A percentile compares a stretch with the other conserved stretches of the same genome.
Conservation (phyloP, 2,113 vertebrate species). For the Passer montanus region DNA sequence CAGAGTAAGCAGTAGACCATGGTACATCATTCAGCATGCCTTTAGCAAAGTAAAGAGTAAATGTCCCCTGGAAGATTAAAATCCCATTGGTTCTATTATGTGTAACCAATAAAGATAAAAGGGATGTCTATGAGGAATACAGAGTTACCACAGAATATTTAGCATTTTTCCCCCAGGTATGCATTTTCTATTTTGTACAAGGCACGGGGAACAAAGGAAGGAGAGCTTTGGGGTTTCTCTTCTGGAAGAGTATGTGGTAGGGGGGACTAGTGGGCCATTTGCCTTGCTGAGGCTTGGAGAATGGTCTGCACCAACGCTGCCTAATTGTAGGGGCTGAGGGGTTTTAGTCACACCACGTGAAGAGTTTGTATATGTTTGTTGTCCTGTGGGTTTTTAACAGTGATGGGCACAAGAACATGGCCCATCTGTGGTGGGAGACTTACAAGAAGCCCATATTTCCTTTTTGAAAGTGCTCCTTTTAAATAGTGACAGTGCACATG, state of each 20-base stretch:
- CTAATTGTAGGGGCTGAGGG: fast-evolving
- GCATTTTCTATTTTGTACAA: not conserved
- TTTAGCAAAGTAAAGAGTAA: slow-evolving; percentile 12
- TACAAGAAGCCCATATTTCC: fast-evolving
- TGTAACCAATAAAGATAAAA: slow-evolving; percentile 40
- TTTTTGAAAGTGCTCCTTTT: not conserved
- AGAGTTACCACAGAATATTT: not conserved
- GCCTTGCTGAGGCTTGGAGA: not conserved
- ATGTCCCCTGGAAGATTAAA: slow-evolving; percentile 57
- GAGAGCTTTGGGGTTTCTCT: not conserved
- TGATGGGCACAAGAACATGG: not conserved
- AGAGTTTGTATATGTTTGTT: fast-evolving
- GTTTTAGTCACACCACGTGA: not conserved
- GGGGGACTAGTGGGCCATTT: not conserved
- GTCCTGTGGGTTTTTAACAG: not conserved
- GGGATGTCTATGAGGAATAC: not conserved
- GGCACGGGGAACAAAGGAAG: not conserved
- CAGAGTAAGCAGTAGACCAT: slow-evolving; percentile 26
- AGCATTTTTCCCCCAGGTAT: not conserved
- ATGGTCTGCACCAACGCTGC: not conserved
- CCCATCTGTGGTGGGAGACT: not conserved
- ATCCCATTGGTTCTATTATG: slow-evolving; percentile 49
- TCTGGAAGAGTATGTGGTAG: not conserved
- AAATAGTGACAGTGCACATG: not conserved
- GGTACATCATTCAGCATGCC: slow-evolving; percentile 18